phyloP scores from a whole-genome alignment of 2,888 invertebrate genomes.

The Romanomermis culicivorax region DNA sequence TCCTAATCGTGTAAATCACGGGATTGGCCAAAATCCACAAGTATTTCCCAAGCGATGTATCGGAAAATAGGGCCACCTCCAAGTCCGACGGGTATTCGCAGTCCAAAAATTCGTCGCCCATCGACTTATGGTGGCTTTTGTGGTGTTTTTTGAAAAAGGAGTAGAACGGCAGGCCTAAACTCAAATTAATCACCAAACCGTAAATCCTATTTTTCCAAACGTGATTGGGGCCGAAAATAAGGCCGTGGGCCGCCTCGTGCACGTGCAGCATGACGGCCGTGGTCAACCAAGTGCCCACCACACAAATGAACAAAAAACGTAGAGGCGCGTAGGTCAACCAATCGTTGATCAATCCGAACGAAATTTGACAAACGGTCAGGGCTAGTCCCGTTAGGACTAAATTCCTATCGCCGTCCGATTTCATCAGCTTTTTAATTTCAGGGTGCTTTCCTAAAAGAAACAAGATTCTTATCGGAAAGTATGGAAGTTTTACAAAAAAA shows the following conservation, averaged over 20 bases:
- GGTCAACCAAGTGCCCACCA: not conserved
- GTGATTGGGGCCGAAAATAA: conserved; percentile 29
- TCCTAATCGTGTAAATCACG: conserved; percentile 5
- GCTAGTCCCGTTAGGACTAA: not conserved
- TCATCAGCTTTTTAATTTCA: conserved; percentile 31
- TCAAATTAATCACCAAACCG: conserved; percentile 29
- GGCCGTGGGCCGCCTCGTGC: conserved; percentile 21
- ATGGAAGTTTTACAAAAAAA: not conserved
- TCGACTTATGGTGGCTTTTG: conserved; percentile 27
- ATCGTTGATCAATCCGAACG: not conserved
- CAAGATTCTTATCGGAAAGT: not conserved
- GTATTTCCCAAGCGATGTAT: conserved; percentile 23
- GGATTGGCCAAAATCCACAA: conserved; percentile 30
- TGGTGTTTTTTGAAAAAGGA: conserved; percentile 32
- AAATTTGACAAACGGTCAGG: not conserved
- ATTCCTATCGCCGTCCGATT: conserved; percentile 12
- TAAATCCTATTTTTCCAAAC: conserved; percentile 25
- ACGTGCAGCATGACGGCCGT: not conserved
- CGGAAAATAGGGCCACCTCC: conserved; percentile 27
- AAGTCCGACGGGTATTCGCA: conserved; percentile 30
- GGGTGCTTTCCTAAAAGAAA: conserved; percentile 23
- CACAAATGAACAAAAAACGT: not conserved
- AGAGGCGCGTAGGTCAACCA: not conserved
- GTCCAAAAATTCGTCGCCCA: conserved; percentile 17
- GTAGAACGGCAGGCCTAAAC: conserved; percentile 29